Conservation (phyloP, 2,888 invertebrate genomes). For the Tyria jacobaeae region DNA sequence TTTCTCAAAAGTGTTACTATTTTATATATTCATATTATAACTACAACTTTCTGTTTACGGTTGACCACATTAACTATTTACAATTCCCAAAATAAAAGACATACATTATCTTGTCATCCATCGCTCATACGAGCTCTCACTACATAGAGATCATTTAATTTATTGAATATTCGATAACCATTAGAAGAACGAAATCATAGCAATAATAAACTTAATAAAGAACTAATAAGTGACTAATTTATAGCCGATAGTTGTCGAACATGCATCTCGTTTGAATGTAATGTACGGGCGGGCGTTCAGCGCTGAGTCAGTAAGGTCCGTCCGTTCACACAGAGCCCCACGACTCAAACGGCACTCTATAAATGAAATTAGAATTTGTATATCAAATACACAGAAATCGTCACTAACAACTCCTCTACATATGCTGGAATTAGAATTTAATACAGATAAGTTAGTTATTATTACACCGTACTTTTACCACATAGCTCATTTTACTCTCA, state of each 20-base stretch:
- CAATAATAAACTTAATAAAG: background rate
- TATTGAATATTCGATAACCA: background rate
- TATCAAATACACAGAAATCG: no score
- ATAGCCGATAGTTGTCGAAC: background rate
- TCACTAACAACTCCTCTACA: no score
- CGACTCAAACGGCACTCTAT: no score
- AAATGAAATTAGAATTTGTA: no score
- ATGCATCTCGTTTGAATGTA: background rate
- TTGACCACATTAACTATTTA: constrained; percentile 7
- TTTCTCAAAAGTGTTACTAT: constrained; percentile 11
- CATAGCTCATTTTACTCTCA: background rate
- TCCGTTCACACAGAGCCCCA: no score
- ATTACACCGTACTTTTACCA: background rate
- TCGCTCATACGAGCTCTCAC: background rate
- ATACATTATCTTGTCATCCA: background rate
- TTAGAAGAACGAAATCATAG: background rate
- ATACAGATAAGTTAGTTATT: background rate
- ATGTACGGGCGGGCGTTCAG: no score
- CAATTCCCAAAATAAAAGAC: constrained; percentile 4
- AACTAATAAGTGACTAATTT: background rate
- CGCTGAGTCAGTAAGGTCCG: no score
- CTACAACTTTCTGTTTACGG: constrained; percentile 13
- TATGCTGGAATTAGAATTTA: no score
- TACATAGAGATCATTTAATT: background rate
- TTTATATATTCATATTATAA: constrained; percentile 1